These are phyloP conservation scores for Calosoma granatense DNA, from an alignment of 1,140 invertebrate species.

Conservation along the genomic window DNA sequence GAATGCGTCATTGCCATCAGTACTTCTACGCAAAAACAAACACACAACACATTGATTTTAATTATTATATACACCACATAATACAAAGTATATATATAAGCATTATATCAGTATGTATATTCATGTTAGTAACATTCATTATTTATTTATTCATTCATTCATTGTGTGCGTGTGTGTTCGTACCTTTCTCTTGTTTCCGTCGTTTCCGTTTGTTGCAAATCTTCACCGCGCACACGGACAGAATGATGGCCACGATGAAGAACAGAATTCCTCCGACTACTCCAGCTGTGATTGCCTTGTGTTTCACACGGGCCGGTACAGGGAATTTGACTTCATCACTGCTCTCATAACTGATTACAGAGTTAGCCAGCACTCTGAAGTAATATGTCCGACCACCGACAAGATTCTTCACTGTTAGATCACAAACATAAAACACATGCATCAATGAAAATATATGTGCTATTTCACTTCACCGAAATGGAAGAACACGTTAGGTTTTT, in stretches of 20 bases:
- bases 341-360: slow-evolving; percentile 66
- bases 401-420: slow-evolving; percentile 73
- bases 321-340: slow-evolving; percentile 79
- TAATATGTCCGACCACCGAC: slow-evolving; percentile 81
- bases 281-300: slow-evolving; percentile 87
- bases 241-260: slow-evolving; percentile 92
- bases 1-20: slow-evolving; percentile 7
- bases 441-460: slow-evolving; percentile 11
- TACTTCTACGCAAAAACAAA: slow-evolving; percentile 9
- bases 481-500: neutral
- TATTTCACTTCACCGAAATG: slow-evolving; percentile 12
- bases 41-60: neutral
- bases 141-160: no score
- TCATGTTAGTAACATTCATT: neutral
- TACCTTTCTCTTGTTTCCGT: slow-evolving; percentile 95
- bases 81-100: neutral
- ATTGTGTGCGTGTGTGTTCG: slow-evolving; percentile 19
- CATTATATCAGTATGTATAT: neutral
- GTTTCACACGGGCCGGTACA: slow-evolving; percentile 77
- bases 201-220: slow-evolving; percentile 93
- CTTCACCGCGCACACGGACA: slow-evolving; percentile 92
- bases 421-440: slow-evolving; percentile 12
- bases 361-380: slow-evolving; percentile 81
- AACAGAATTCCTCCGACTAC: slow-evolving; percentile 90
- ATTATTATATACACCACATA: neutral